Conservation (phyloP, 2,888 invertebrate species). For the Dinocampus coccinellae region DNA sequence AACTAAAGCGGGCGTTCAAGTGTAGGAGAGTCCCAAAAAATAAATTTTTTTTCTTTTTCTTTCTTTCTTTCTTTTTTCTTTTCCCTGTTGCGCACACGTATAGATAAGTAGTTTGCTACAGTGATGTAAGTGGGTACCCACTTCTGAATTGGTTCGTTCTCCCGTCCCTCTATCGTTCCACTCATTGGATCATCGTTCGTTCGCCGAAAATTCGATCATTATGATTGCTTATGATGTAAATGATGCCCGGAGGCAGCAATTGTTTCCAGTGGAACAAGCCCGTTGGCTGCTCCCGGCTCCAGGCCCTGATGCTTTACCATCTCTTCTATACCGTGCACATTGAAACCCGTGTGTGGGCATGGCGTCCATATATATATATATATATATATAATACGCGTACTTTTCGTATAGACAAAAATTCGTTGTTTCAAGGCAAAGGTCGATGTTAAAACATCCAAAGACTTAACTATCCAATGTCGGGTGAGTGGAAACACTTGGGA, state of each 20-base stretch:
- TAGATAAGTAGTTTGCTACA: constrained; percentile 45
- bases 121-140: constrained; percentile 67
- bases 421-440: constrained; percentile 34
- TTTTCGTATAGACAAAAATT: constrained; percentile 15
- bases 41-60: neutral
- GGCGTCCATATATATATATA: constrained; percentile 15
- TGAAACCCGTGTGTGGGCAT: constrained; percentile 16
- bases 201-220: constrained; percentile 69
- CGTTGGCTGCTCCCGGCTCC: constrained; percentile 45
- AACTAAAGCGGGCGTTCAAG: constrained; percentile 37
- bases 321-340: constrained; percentile 30
- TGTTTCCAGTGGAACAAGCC: constrained; percentile 65
- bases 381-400: constrained; percentile 5
- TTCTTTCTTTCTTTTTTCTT: constrained; percentile 29
- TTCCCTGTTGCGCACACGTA: constrained; percentile 34
- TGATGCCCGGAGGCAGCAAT: constrained; percentile 72
- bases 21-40: constrained; percentile 40
- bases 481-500: constrained; percentile 22
- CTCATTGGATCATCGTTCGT: constrained; percentile 68
- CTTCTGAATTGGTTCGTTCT: constrained; percentile 65
- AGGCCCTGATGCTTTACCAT: constrained; percentile 36
- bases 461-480: neutral
- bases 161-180: constrained; percentile 66
- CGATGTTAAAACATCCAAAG: constrained; percentile 14
- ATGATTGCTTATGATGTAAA: constrained; percentile 74